These are phyloP conservation scores for Calyptommatus sinebrachiatus DNA, from an alignment of 2,113 vertebrate genomes.

Conservation along the genomic window DNA sequence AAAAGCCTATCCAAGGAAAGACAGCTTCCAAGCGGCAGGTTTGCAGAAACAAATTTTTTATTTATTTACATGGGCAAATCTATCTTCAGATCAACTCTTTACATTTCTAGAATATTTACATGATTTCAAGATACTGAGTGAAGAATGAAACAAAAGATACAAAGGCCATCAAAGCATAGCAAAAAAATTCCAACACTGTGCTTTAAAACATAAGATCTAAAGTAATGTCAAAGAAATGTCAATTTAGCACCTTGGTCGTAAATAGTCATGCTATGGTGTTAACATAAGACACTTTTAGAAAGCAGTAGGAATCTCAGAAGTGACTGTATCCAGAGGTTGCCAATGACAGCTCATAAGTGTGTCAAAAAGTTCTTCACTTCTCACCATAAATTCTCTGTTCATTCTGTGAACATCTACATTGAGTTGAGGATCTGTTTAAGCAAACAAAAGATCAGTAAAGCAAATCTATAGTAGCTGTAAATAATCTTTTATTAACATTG, in stretches of 20 bases:
- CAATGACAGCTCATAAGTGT: constrained; percentile 88
- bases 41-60: constrained; percentile 71
- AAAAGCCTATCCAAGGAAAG: background rate
- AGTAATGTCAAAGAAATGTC: constrained; percentile 66
- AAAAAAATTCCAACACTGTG: constrained; percentile 70
- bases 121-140: constrained; percentile 65
- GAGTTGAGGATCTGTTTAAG: constrained; percentile 69
- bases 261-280: constrained; percentile 69
- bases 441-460: constrained; percentile 35
- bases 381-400: constrained; percentile 87
- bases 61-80: constrained; percentile 71
- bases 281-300: constrained; percentile 65
- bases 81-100: constrained; percentile 69
- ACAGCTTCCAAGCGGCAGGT: constrained; percentile 54
- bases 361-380: constrained; percentile 89
- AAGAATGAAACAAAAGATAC: constrained; percentile 59
- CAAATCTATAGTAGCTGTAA: background rate
- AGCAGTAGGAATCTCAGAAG: constrained; percentile 74
- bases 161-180: constrained; percentile 67
- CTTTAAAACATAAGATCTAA: constrained; percentile 70
- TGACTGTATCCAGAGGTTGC: constrained; percentile 85
- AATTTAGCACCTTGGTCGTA: constrained; percentile 72
- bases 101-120: constrained; percentile 74
- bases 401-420: constrained; percentile 80
- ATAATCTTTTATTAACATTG: background rate